Conservation (phyloP, 2,113 vertebrate species). For the Pelmatolapia mariae region DNA sequence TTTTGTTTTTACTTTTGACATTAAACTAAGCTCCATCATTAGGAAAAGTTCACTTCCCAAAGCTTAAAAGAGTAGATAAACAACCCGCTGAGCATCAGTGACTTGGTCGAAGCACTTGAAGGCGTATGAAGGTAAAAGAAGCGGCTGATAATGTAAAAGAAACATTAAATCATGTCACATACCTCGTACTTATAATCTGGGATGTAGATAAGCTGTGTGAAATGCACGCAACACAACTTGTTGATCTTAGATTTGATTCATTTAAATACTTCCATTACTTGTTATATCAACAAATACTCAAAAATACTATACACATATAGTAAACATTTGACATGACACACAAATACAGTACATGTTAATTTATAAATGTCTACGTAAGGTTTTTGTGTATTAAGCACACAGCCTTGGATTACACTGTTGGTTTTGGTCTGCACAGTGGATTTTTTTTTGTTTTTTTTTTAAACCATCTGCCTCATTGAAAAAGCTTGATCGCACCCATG, state of each 20-base stretch:
- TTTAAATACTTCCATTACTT: neutral
- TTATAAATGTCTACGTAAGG: neutral
- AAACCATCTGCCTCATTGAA: neutral
- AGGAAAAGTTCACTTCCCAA: neutral
- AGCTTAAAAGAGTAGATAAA: neutral
- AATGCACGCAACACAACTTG: neutral
- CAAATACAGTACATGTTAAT: neutral
- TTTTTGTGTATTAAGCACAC: neutral
- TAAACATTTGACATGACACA: neutral
- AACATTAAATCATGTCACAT: neutral
- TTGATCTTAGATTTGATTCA: neutral
- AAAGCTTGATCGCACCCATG: neutral
- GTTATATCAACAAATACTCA: neutral
- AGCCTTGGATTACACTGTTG: neutral
- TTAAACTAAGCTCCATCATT: neutral
- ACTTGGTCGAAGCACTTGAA: neutral
- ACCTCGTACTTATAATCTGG: conserved; percentile 18
- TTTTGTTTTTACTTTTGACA: neutral
- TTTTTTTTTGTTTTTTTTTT: neutral
- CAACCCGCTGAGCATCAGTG: neutral
- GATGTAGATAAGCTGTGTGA: conserved; percentile 13
- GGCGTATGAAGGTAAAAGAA: neutral
- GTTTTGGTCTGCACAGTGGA: neutral
- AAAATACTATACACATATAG: neutral
- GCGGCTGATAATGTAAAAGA: neutral